Evolutionary conservation across 92 coral and sea anemone genomes (phyloP).

Genomic region (Muricea muricata): DNA sequence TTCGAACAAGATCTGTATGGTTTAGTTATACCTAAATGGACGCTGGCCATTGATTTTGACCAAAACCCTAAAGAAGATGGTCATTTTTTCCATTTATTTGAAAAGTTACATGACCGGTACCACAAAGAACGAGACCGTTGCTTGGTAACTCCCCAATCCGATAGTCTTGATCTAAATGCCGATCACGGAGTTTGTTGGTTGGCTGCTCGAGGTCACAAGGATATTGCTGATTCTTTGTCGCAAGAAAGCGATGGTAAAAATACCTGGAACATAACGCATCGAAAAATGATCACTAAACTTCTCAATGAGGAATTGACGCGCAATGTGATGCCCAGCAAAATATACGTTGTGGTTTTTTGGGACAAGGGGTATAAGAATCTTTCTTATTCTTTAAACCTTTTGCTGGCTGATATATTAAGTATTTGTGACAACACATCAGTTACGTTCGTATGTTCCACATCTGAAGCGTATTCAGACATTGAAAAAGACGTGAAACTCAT

Average conservation of each 20-base stretch:
- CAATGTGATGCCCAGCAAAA: background rate
- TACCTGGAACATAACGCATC: background rate
- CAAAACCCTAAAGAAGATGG: conserved; percentile 26
- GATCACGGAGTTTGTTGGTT: conserved; percentile 78
- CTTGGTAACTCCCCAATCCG: conserved; percentile 62
- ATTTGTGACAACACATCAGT: background rate
- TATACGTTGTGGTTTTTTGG: background rate
- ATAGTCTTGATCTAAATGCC: conserved; percentile 67
- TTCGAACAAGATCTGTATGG: conserved; percentile 22
- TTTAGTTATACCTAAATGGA: conserved; percentile 36
- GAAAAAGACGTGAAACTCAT: conserved; percentile 49
- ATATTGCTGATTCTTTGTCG: conserved; percentile 58
- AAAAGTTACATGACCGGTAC: conserved; percentile 58
- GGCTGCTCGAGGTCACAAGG: conserved; percentile 73
- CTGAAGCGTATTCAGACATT: conserved; percentile 17
- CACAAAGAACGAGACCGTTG: conserved; percentile 71
- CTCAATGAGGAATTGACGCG: background rate
- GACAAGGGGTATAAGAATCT: background rate
- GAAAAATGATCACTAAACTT: background rate
- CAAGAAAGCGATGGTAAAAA: conserved; percentile 50
- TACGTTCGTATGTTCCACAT: conserved; percentile 61
- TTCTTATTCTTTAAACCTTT: background rate
- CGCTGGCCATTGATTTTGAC: conserved; percentile 27
- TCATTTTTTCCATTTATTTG: conserved; percentile 15
- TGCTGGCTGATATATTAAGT: background rate